These are phyloP conservation scores for Phyllostomus hastatus DNA, from an alignment of 2,113 vertebrate species.

Conservation along the genomic window DNA sequence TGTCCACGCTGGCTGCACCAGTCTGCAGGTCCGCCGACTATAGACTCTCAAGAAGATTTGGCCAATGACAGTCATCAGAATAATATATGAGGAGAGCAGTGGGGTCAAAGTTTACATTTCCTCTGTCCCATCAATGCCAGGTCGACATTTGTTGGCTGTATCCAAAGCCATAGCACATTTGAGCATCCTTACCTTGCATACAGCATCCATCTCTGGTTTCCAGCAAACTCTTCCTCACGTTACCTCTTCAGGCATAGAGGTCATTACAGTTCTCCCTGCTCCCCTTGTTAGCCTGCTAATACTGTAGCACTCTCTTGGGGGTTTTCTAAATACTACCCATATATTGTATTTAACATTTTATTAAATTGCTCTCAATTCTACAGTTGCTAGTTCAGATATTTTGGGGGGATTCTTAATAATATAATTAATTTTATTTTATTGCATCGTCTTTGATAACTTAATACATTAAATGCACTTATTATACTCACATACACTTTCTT, in stretches of 20 bases:
- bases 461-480: background rate
- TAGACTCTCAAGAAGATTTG: background rate
- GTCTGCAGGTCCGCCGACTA: no score
- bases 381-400: background rate
- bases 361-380: background rate
- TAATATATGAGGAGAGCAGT: background rate
- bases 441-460: background rate
- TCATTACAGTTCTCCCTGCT: background rate
- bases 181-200: background rate
- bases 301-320: rapidly evolving
- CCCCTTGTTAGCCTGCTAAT: background rate
- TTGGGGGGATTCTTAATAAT: background rate
- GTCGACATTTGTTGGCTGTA: background rate
- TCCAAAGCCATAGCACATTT: background rate
- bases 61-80: background rate
- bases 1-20: no score
- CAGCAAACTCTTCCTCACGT: background rate
- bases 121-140: background rate
- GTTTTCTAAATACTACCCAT: background rate
- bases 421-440: background rate
- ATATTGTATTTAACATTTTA: background rate
- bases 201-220: background rate
- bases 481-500: background rate
- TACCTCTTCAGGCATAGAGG: background rate
- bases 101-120: background rate